phyloP scores from a whole-genome alignment of 1,140 invertebrate species.

The Drosophila littoralis region DNA sequence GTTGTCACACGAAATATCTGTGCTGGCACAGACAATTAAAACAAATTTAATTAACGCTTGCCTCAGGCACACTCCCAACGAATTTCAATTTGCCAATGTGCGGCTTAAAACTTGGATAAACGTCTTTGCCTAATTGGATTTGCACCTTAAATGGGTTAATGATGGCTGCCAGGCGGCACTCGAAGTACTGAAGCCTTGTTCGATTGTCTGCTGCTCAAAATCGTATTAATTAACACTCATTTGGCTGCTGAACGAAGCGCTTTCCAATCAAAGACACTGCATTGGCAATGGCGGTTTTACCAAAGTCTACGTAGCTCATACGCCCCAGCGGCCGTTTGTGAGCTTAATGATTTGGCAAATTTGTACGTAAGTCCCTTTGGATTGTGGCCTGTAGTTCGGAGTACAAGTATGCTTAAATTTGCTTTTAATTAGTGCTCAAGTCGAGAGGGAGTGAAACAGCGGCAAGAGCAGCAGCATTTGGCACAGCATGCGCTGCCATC shows the following conservation, averaged over 20 bases:
- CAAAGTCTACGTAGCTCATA: conserved; percentile 26
- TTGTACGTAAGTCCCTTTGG: conserved; percentile 28
- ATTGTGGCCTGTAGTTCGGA: conserved; percentile 1
- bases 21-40: conserved; percentile 20
- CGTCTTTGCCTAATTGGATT: conserved; percentile 60
- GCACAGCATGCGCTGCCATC: conserved; percentile 29
- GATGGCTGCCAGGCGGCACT: conserved; percentile 34
- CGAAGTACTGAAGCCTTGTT: conserved; percentile 12
- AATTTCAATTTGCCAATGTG: conserved; percentile 45
- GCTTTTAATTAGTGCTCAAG: conserved; percentile 70
- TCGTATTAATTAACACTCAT: conserved; percentile 71
- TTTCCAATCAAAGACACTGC: conserved; percentile 42
- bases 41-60: conserved; percentile 27
- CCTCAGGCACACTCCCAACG: conserved; percentile 3
- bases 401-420: conserved; percentile 64
- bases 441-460: conserved; percentile 1
- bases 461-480: conserved; percentile 4
- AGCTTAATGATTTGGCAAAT: conserved; percentile 61
- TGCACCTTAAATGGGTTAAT: conserved; percentile 67
- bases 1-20: conserved; percentile 1
- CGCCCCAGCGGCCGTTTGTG: conserved; percentile 37
- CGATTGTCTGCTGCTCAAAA: conserved; percentile 61
- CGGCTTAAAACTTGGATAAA: conserved; percentile 32
- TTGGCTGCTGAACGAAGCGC: conserved; percentile 45
- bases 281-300: neutral